Evolutionary conservation across 30 jellyfish, hydroid and myxozoan genomes (phyloP).

Genomic region (Sanderia malayensis): DNA sequence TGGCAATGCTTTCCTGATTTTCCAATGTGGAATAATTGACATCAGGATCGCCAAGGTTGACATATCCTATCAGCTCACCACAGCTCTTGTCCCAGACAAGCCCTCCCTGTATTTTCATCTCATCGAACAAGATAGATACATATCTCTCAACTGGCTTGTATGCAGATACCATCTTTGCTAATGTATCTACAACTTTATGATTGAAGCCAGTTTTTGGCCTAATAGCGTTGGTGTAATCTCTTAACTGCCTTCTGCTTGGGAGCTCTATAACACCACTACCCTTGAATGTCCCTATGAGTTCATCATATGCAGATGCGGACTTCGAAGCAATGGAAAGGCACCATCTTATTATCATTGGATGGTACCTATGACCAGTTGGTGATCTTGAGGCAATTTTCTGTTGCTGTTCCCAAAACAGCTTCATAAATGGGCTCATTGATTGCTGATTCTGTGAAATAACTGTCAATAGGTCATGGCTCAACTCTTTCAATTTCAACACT

Average conservation of each 20-base stretch:
- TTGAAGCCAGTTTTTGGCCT: constrained; percentile 24
- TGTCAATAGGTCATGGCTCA: neutral
- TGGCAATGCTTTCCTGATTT: constrained; percentile 14
- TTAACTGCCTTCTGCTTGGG: constrained; percentile 24
- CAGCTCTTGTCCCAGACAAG: constrained; percentile 37
- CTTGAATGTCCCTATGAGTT: no score
- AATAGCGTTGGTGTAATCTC: constrained; percentile 40
- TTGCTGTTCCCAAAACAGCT: neutral
- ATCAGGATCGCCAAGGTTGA: constrained; percentile 40
- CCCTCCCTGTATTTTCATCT: constrained; percentile 29
- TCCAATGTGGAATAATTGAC: constrained; percentile 16
- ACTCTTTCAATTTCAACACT: neutral
- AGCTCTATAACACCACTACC: constrained; percentile 7
- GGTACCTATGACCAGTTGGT: constrained; percentile 7
- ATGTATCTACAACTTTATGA: constrained; percentile 1
- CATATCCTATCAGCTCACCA: constrained; percentile 46
- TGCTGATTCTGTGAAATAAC: neutral
- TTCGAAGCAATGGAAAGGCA: neutral
- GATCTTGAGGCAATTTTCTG: neutral
- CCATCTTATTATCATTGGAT: constrained; percentile 16
- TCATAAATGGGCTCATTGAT: neutral
- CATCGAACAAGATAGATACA: constrained; percentile 29
- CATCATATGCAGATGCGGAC: constrained; percentile 42
- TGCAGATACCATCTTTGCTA: neutral
- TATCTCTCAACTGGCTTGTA: neutral